These are phyloP conservation scores for Melieria crassipennis DNA, from an alignment of 2,888 invertebrate species.

Conservation along the genomic window DNA sequence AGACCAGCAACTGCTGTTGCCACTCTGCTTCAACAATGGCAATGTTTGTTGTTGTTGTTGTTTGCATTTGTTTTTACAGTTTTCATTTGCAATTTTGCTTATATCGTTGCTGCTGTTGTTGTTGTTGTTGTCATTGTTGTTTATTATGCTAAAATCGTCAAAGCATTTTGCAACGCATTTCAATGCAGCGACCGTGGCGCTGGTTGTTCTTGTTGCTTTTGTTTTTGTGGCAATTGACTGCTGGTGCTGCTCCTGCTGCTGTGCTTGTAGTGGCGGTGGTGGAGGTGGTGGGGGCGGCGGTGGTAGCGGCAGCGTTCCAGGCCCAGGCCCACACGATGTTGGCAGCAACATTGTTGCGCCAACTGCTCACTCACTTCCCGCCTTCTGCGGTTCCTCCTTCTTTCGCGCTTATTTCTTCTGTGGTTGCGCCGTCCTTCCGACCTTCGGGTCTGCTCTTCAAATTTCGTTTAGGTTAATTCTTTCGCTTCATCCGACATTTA, in stretches of 20 bases:
- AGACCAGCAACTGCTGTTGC: no score
- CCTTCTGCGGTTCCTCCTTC: not conserved
- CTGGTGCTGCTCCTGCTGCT: constrained; percentile 28
- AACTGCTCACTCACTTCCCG: not conserved
- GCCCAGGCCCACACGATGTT: constrained; percentile 65
- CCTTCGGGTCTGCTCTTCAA: not conserved
- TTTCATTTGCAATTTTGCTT: constrained; percentile 33
- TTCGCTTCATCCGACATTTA: constrained; percentile 17
- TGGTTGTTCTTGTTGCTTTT: constrained; percentile 12
- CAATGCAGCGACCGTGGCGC: not conserved
- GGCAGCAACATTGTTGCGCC: constrained; percentile 57
- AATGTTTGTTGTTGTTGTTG: not conserved
- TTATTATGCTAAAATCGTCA: not conserved
- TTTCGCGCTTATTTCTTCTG: not conserved
- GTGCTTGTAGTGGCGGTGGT: constrained; percentile 35
- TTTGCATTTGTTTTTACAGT: constrained; percentile 6
- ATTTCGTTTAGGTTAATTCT: not conserved
- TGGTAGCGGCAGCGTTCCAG: constrained; percentile 45
- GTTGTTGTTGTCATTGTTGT: constrained; percentile 13
- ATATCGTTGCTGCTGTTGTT: constrained; percentile 19
- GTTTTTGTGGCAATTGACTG: constrained; percentile 7
- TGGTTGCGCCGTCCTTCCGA: not conserved
- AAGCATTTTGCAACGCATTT: not conserved
- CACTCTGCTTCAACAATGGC: not conserved
- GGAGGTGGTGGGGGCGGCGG: constrained; percentile 25